Conservation (phyloP, 2,113 vertebrate genomes). For the Panthera tigris region DNA sequence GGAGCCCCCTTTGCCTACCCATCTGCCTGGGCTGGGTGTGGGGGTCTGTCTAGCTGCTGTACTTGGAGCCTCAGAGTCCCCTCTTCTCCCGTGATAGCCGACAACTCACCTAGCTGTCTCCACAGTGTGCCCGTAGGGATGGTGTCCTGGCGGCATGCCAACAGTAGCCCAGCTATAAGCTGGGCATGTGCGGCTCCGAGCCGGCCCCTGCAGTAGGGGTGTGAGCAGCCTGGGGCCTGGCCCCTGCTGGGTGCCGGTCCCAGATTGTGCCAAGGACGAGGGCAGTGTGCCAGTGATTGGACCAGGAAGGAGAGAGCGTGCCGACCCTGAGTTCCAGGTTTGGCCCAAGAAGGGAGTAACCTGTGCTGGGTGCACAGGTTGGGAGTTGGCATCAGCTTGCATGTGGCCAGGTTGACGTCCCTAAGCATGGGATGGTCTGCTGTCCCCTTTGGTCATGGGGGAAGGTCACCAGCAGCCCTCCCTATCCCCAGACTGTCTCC, state of each 20-base stretch:
- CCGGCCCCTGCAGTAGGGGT: background rate
- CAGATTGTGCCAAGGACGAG: rapidly evolving
- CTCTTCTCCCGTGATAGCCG: too few relatives aligned
- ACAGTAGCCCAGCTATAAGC: background rate
- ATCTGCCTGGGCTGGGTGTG: background rate
- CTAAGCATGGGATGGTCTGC: background rate
- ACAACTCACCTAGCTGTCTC: background rate
- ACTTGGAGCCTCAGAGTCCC: background rate
- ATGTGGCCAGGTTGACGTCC: background rate
- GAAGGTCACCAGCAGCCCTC: background rate
- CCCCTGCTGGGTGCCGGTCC: background rate
- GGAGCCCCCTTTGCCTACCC: too few relatives aligned
- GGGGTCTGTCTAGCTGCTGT: background rate
- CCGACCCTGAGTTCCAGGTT: background rate
- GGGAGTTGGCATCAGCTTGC: background rate
- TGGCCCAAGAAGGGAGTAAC: background rate
- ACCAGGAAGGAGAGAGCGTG: background rate
- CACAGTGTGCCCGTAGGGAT: rapidly evolving
- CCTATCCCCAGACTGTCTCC: background rate
- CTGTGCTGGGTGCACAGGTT: background rate
- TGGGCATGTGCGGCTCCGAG: rapidly evolving
- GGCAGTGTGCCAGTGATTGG: background rate
- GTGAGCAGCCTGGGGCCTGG: background rate
- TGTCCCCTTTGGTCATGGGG: background rate
- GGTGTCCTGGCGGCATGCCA: rapidly evolving